Evolutionary conservation across 2,888 invertebrate genomes (phyloP).

Genomic region (Drosophila emarginata): DNA sequence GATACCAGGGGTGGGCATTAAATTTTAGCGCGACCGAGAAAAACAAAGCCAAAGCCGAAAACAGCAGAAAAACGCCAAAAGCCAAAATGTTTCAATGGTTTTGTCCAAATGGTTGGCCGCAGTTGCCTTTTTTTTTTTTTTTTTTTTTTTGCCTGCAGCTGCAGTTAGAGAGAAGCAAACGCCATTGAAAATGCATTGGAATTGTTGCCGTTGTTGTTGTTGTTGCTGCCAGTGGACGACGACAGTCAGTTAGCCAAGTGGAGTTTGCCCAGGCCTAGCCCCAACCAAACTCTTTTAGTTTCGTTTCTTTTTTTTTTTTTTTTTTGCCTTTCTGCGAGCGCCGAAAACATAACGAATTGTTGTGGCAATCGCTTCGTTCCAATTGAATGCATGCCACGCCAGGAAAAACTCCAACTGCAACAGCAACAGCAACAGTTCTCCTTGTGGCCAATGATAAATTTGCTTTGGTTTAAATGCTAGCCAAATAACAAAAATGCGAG

Average conservation of each 20-base stretch:
- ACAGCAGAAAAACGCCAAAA: constrained; percentile 29
- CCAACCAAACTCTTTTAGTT: constrained; percentile 45
- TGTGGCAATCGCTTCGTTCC: constrained; percentile 81
- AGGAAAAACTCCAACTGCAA: constrained; percentile 41
- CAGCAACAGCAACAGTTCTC: constrained; percentile 38
- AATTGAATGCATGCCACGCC: constrained; percentile 78
- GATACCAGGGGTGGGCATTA: constrained; percentile 38
- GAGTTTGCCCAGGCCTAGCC: constrained; percentile 27
- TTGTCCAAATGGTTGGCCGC: constrained; percentile 54
- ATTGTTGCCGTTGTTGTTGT: constrained; percentile 33
- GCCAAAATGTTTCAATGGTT: constrained; percentile 53
- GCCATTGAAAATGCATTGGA: constrained; percentile 67
- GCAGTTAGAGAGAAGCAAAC: constrained; percentile 62
- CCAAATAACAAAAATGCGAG: constrained; percentile 31
- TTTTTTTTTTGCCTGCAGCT: constrained; percentile 75
- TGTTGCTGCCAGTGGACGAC: constrained; percentile 37
- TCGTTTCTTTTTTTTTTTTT: constrained; percentile 41
- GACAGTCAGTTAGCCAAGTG: constrained; percentile 65
- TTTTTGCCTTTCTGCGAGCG: constrained; percentile 44
- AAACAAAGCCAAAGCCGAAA: constrained; percentile 33
- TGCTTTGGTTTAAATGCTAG: constrained; percentile 14
- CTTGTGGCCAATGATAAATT: constrained; percentile 2
- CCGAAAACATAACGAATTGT: constrained; percentile 78
- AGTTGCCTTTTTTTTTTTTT: too few relatives aligned
- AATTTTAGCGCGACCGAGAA: constrained; percentile 47